These are phyloP conservation scores for Motacilla alba DNA, from an alignment of 2,113 vertebrate species.

Conservation along the genomic window DNA sequence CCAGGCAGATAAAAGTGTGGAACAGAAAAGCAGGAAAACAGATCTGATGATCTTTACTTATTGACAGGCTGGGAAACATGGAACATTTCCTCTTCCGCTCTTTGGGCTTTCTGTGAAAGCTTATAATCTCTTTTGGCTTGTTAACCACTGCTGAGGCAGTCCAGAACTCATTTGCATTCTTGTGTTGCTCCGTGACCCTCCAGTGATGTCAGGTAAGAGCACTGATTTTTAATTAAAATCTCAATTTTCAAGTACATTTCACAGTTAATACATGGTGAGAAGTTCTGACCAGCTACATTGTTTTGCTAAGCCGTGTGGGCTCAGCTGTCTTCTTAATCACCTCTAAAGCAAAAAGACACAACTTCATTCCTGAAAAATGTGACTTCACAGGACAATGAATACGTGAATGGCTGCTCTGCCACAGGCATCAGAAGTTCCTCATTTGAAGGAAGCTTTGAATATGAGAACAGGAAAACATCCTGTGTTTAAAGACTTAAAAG, in stretches of 20 bases:
- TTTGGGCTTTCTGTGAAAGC: background rate
- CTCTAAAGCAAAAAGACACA: constrained; percentile 32
- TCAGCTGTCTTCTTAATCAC: constrained; percentile 5
- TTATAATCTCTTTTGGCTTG: background rate
- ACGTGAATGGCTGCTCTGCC: background rate
- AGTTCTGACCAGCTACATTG: constrained; percentile 44
- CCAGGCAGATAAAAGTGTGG: background rate
- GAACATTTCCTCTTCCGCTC: background rate
- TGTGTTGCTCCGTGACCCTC: background rate
- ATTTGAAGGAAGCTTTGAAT: background rate
- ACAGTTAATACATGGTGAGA: constrained; percentile 28
- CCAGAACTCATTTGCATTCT: constrained; percentile 17
- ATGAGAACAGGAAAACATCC: background rate
- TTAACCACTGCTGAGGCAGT: background rate
- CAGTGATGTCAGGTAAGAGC: background rate
- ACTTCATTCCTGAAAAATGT: constrained; percentile 13
- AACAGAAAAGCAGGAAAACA: background rate
- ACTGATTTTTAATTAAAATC: constrained; percentile 51
- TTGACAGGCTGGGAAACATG: background rate
- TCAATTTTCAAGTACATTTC: constrained; percentile 67
- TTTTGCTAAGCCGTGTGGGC: background rate
- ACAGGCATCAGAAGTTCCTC: background rate
- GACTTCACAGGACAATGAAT: background rate
- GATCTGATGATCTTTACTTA: background rate
- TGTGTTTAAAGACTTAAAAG: constrained; percentile 2